Conservation (phyloP, 2,888 invertebrate species). For the Alcis repandata region DNA sequence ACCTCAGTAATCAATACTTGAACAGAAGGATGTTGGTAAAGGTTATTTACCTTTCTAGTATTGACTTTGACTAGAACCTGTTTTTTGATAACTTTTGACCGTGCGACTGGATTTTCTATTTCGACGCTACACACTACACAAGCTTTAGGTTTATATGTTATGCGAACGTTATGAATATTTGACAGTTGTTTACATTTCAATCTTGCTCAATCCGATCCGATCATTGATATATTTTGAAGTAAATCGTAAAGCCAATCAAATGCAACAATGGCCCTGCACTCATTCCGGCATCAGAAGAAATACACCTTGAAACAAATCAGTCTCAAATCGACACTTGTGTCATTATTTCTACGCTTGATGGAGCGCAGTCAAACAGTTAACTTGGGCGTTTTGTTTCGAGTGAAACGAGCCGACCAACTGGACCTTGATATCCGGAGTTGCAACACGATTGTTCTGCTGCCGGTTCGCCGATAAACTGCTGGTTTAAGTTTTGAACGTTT, state of each 20-base stretch:
- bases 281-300: conserved; percentile 20
- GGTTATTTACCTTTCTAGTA: conserved; percentile 29
- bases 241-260: neutral
- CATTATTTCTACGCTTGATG: conserved; percentile 63
- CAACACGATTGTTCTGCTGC: conserved; percentile 61
- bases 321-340: conserved; percentile 44
- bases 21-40: conserved; percentile 15
- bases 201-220: neutral
- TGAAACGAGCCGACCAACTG: conserved; percentile 78
- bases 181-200: neutral
- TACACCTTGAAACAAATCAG: conserved; percentile 29
- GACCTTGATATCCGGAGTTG: conserved; percentile 85
- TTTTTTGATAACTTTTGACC: neutral
- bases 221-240: neutral
- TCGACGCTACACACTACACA: too few species aligned
- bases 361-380: conserved; percentile 49
- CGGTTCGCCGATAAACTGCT: conserved; percentile 38
- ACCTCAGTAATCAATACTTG: conserved; percentile 11
- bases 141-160: neutral
- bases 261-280: conserved; percentile 3
- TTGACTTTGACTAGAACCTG: conserved; percentile 10
- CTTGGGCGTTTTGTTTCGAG: conserved; percentile 73
- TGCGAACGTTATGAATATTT: neutral
- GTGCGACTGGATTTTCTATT: neutral
- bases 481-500: conserved; percentile 54